Evolutionary conservation across 2,113 vertebrate genomes (phyloP).

Genomic region (Morphnarchus princeps): DNA sequence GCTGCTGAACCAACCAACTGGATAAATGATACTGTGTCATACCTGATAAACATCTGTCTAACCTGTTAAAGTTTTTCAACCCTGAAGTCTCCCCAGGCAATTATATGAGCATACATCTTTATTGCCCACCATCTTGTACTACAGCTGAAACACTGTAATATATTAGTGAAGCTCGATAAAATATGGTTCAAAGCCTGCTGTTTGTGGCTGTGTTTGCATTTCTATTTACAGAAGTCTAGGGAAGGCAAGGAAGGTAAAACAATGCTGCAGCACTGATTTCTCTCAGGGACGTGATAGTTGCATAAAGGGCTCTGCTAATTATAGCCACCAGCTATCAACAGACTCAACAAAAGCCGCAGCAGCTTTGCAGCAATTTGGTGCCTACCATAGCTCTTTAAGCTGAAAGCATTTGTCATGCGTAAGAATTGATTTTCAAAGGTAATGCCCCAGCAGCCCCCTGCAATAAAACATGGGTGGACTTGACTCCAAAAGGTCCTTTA

Average conservation of each 20-base stretch:
- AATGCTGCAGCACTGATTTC: not conserved
- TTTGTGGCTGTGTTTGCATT: not conserved
- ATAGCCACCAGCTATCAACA: not conserved
- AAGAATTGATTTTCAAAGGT: constrained; percentile 10
- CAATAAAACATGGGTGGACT: not conserved
- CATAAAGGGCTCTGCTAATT: constrained; percentile 22
- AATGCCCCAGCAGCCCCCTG: not conserved
- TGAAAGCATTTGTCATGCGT: not conserved
- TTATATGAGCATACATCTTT: not conserved
- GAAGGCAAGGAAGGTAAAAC: not conserved
- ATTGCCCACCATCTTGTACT: not conserved
- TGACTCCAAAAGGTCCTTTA: not conserved
- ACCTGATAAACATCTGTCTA: not conserved
- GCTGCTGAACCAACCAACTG: not conserved
- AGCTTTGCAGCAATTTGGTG: not conserved
- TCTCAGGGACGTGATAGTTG: not conserved
- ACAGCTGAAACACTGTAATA: not conserved
- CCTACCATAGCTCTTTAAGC: not conserved
- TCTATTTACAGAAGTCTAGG: not conserved
- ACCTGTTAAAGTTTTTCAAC: not conserved
- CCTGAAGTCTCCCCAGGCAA: not conserved
- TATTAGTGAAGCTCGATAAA: not conserved
- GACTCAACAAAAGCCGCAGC: not conserved
- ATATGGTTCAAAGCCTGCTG: not conserved
- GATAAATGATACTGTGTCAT: not conserved